Conservation (phyloP, 2,113 vertebrate genomes). For the Zapus hudsonius region DNA sequence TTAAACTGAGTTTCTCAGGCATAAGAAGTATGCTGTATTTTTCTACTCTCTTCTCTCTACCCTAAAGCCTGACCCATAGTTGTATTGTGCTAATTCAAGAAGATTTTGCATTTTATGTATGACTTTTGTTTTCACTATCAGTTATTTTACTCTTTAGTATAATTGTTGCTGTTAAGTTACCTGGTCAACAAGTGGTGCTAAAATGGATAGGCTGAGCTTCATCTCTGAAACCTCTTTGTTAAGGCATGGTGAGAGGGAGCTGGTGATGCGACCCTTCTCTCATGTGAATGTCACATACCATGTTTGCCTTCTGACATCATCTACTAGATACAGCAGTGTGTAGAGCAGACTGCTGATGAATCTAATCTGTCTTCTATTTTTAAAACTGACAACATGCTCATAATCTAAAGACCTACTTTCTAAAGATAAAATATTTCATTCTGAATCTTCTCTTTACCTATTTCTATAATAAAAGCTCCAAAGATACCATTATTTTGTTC, state of each 20-base stretch:
- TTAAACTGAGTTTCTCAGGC: conserved; percentile 47
- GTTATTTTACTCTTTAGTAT: conserved; percentile 27
- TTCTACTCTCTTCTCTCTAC: not conserved
- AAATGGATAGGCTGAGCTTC: conserved; percentile 63
- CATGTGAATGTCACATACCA: conserved; percentile 83
- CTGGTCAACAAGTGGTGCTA: not conserved
- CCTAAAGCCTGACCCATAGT: not conserved
- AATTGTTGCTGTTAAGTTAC: conserved; percentile 52
- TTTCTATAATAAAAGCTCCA: too few species aligned
- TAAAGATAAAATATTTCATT: conserved; percentile 46
- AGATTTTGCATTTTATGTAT: conserved; percentile 43
- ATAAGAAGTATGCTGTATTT: not conserved
- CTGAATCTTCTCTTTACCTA: too few species aligned
- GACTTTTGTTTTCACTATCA: conserved; percentile 1
- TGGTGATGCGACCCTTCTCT: conserved; percentile 83
- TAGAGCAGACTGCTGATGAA: conserved; percentile 64
- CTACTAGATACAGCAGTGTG: conserved; percentile 79
- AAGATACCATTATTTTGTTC: too few species aligned
- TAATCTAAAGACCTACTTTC: conserved; percentile 39
- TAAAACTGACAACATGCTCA: conserved; percentile 60
- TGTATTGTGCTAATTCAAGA: not conserved
- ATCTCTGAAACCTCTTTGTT: conserved; percentile 81
- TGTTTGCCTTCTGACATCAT: conserved; percentile 86
- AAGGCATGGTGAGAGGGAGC: conserved; percentile 79
- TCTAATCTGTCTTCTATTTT: conserved; percentile 68